phyloP scores from a whole-genome alignment of 2,113 vertebrate genomes.

The Hypocryptadius cinnamomeus region DNA sequence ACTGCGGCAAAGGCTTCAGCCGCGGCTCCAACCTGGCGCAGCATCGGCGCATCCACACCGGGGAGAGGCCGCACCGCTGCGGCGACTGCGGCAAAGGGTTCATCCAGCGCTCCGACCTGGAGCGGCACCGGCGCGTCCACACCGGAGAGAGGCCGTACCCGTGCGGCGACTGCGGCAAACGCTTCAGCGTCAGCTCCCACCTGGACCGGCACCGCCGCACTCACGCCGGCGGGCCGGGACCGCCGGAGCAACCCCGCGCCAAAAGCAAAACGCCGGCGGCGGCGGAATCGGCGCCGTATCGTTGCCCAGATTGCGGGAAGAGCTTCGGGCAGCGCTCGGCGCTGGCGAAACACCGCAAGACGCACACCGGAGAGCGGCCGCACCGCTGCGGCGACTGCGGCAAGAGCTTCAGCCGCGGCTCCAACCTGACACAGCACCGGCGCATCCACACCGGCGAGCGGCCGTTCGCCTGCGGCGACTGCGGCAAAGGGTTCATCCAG shows the following conservation, averaged over 20 bases:
- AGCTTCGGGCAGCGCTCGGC: conserved; percentile 35
- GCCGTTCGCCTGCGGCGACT: background rate
- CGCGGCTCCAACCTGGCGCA: too few relatives aligned
- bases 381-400: conserved; percentile 3
- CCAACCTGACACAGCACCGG: conserved; percentile 57
- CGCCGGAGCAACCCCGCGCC: rapidly evolving
- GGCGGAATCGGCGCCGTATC: background rate
- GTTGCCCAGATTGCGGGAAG: background rate
- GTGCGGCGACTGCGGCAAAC: background rate
- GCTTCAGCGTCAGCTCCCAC: conserved; percentile 34
- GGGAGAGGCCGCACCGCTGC: too few relatives aligned
- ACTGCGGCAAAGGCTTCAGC: too few relatives aligned
- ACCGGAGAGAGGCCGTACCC: background rate
- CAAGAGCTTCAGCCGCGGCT: conserved; percentile 20
- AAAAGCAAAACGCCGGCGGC: too few relatives aligned
- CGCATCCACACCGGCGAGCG: background rate
- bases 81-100: background rate
- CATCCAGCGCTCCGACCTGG: conserved; percentile 31
- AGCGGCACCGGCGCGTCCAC: conserved; percentile 11
- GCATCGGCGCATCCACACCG: too few relatives aligned
- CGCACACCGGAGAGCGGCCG: background rate
- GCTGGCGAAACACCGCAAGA: conserved; percentile 37
- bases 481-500: conserved; percentile 14
- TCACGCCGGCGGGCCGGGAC: background rate
- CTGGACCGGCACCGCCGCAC: background rate